A percentile compares a stretch with the other conserved stretches of the same genome.
Evolutionary conservation across 2,113 vertebrate species (phyloP).

Genomic region (Elaphurus davidianus): DNA sequence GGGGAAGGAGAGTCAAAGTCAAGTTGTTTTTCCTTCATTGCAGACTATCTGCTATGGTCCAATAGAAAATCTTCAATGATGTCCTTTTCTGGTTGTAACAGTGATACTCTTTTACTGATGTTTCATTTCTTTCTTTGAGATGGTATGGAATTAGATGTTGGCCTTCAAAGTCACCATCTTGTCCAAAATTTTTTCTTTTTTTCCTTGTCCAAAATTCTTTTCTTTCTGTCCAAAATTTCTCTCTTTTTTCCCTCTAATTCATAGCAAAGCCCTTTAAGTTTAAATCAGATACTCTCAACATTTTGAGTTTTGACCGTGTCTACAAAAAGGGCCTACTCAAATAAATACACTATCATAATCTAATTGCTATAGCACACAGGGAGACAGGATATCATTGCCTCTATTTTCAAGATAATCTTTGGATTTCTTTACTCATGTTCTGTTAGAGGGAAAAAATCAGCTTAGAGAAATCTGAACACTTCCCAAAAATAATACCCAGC

Average conservation of each 20-base stretch:
- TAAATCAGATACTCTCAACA: not conserved
- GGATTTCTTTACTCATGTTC: constrained; percentile 25
- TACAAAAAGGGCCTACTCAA: not conserved
- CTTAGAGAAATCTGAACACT: constrained; percentile 44
- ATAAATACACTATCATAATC: not conserved
- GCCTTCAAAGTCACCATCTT: not conserved
- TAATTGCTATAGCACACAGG: not conserved
- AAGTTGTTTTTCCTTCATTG: not conserved
- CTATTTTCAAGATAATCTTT: constrained; percentile 32
- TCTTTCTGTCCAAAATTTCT: not conserved
- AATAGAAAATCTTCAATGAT: not conserved
- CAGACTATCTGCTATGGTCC: not conserved
- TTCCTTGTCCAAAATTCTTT: not conserved
- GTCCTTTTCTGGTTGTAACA: not conserved
- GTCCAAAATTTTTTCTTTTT: not conserved
- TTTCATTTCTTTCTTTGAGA: not conserved
- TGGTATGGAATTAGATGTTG: not conserved
- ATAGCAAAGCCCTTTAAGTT: not conserved
- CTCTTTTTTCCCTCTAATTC: not conserved
- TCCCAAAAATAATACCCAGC: constrained; percentile 58
- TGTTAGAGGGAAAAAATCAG: not conserved
- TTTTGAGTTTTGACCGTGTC: not conserved
- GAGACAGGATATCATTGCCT: not conserved
- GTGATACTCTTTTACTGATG: not conserved
- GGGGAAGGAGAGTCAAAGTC: not conserved